A percentile compares a stretch with the other conserved stretches of the same genome.
These are phyloP conservation scores for Seriola rivoliana DNA, from an alignment of 2,113 vertebrate genomes.

Conservation along the genomic window DNA sequence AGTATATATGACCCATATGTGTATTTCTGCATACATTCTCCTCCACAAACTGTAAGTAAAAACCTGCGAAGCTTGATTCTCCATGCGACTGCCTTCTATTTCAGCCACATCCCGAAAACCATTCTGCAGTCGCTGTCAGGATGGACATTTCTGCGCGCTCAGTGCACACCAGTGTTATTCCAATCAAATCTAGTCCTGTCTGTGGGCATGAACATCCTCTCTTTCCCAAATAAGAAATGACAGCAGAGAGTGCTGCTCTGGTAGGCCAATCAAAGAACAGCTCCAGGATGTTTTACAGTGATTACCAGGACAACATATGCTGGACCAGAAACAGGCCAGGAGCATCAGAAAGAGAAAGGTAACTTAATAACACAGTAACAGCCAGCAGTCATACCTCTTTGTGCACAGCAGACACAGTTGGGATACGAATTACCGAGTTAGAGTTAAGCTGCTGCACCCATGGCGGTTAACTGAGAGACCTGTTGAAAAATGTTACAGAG, in stretches of 20 bases:
- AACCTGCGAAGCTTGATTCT: background rate
- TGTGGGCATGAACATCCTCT: constrained; percentile 66
- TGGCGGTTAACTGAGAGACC: constrained; percentile 15
- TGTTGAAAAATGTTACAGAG: constrained; percentile 5
- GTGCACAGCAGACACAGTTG: constrained; percentile 23
- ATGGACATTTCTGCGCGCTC: constrained; percentile 39
- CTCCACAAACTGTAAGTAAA: background rate
- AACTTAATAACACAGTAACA: constrained; percentile 61
- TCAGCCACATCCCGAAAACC: constrained; percentile 16
- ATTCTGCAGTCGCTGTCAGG: constrained; percentile 40
- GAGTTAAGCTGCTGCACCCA: constrained; percentile 7
- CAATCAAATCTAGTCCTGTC: constrained; percentile 77
- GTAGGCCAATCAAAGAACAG: constrained; percentile 76
- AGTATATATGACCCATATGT: background rate
- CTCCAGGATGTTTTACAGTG: constrained; percentile 71
- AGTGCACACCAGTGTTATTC: constrained; percentile 66
- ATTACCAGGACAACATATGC: constrained; percentile 64
- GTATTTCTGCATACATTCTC: background rate
- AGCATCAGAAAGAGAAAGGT: constrained; percentile 50
- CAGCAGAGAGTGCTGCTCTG: constrained; percentile 67
- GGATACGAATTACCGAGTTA: constrained; percentile 22
- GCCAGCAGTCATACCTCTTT: constrained; percentile 29
- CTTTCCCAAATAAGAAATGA: constrained; percentile 78
- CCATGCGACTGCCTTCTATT: constrained; percentile 20
- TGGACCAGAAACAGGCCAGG: constrained; percentile 42